Conservation (phyloP, 2,888 invertebrate species). For the Hypselothyrea guttata region DNA sequence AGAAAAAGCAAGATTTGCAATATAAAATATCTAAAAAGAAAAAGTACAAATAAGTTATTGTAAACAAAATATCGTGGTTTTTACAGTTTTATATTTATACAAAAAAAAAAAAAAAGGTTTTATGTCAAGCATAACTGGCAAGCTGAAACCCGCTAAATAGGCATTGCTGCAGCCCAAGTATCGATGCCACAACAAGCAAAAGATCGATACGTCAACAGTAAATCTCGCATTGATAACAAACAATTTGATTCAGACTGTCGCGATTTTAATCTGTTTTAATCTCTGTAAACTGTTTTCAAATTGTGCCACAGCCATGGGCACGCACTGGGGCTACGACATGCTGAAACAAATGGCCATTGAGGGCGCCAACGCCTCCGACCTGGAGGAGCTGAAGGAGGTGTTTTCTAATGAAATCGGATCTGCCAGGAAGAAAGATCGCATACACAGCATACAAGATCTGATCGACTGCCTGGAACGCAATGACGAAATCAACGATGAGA, state of each 20-base stretch:
- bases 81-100: too few relatives aligned
- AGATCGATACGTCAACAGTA: constrained; percentile 8
- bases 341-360: constrained; percentile 56
- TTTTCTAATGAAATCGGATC: constrained; percentile 70
- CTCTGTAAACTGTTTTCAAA: background rate
- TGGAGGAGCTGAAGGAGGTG: constrained; percentile 62
- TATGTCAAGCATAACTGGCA: too few relatives aligned
- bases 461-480: constrained; percentile 74
- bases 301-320: constrained; percentile 5
- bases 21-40: too few relatives aligned
- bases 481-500: constrained; percentile 68
- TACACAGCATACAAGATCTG: constrained; percentile 61
- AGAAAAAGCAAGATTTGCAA: too few relatives aligned
- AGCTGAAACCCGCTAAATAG: too few relatives aligned
- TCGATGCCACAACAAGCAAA: too few relatives aligned
- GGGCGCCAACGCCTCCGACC: constrained; percentile 26
- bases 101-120: too few relatives aligned
- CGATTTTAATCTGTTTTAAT: background rate
- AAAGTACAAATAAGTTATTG: too few relatives aligned
- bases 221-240: background rate
- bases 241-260: too few relatives aligned
- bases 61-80: too few relatives aligned
- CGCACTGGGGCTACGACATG: constrained; percentile 65
- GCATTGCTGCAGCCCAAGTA: too few relatives aligned
- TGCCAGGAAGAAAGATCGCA: constrained; percentile 59